A percentile compares a stretch with the other conserved stretches of the same genome.
Conservation (phyloP, 2,888 invertebrate species). For the Notodonta ziczac region DNA sequence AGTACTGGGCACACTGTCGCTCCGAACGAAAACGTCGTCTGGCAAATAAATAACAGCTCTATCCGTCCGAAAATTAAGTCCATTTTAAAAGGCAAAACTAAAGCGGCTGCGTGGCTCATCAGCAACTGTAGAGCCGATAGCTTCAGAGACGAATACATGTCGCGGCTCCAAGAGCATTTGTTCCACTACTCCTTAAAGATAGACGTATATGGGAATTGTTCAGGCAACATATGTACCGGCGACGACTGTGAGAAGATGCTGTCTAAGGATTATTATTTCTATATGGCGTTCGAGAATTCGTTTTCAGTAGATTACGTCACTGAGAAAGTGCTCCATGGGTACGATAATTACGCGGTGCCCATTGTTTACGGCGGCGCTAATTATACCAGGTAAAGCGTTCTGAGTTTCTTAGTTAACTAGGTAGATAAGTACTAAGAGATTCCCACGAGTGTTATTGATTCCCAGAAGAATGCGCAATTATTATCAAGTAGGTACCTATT, state of each 20-base stretch:
- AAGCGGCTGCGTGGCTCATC: conserved; percentile 61
- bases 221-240: conserved; percentile 40
- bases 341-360: conserved; percentile 86
- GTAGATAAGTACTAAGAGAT: neutral
- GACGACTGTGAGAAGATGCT: conserved; percentile 48
- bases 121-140: conserved; percentile 51
- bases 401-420: neutral
- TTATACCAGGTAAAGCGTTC: conserved; percentile 70
- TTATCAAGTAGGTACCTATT: neutral
- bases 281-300: conserved; percentile 67
- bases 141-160: conserved; percentile 50
- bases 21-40: conserved; percentile 44
- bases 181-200: conserved; percentile 52
- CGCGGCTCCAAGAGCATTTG: conserved; percentile 57
- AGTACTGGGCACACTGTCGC: conserved; percentile 46
- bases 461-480: neutral
- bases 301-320: conserved; percentile 63
- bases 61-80: conserved; percentile 37
- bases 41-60: conserved; percentile 34
- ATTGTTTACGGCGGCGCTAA: conserved; percentile 88
- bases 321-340: conserved; percentile 64
- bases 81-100: conserved; percentile 50
- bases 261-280: conserved; percentile 60
- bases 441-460: neutral
- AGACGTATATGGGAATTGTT: conserved; percentile 57